phyloP scores from a whole-genome alignment of 1,140 invertebrate genomes.

The Diorhabda elongata region DNA sequence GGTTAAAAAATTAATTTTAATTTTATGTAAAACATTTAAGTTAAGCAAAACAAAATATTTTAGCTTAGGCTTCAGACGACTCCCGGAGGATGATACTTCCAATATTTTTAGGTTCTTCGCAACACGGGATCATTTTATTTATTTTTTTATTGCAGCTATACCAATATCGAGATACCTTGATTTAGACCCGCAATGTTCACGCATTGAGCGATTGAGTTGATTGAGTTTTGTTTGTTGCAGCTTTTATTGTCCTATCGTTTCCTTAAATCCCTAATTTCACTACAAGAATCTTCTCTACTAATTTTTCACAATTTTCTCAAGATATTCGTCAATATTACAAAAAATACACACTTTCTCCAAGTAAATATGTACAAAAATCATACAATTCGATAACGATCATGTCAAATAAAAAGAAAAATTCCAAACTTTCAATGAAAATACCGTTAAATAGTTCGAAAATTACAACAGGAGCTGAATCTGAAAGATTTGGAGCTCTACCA shows the following conservation, averaged over 20 bases:
- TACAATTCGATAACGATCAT: no score
- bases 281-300: conserved; percentile 44
- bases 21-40: background rate
- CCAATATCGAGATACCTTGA: conserved; percentile 34
- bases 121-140: conserved; percentile 13
- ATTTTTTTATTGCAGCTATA: conserved; percentile 41
- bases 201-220: conserved; percentile 36
- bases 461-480: no score
- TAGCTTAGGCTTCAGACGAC: no score
- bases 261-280: conserved; percentile 24
- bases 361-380: no score
- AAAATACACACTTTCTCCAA: no score
- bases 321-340: no score
- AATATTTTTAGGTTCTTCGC: background rate
- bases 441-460: no score
- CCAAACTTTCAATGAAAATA: no score
- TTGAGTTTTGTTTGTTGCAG: conserved; percentile 31
- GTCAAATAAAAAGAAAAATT: no score
- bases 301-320: no score
- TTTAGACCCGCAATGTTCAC: conserved; percentile 42
- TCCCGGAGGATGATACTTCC: background rate
- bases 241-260: conserved; percentile 27
- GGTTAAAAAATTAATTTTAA: background rate
- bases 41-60: no score
- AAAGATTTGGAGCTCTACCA: no score